phyloP scores from a whole-genome alignment of 2,113 vertebrate genomes.

The Theristicus caerulescens region DNA sequence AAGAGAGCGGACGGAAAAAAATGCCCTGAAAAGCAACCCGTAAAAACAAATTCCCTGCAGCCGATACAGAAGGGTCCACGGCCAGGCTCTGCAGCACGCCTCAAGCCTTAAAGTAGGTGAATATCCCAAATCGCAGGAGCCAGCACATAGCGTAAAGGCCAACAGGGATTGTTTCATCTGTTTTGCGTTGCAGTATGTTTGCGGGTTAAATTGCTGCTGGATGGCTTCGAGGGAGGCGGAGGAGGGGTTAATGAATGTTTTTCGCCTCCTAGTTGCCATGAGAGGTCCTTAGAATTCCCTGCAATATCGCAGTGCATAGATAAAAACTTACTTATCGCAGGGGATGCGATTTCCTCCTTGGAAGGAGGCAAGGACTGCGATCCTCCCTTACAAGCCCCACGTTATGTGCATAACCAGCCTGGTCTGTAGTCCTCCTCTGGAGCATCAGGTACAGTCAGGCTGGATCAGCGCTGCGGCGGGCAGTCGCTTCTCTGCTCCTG shows the following conservation, averaged over 20 bases:
- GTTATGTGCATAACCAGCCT: neutral
- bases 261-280: constrained; percentile 17
- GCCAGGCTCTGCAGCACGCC: neutral
- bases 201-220: neutral
- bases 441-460: neutral
- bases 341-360: constrained; percentile 5
- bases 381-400: neutral
- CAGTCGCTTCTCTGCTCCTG: neutral
- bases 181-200: neutral
- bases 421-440: neutral
- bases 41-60: neutral
- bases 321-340: constrained; percentile 22
- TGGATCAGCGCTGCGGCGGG: neutral
- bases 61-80: neutral
- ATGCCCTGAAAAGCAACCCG: neutral
- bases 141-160: neutral
- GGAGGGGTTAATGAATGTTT: constrained; percentile 30
- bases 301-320: neutral
- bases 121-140: neutral
- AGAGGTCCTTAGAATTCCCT: constrained; percentile 49
- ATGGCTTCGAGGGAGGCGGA: neutral
- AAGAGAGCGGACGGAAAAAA: neutral
- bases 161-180: neutral
- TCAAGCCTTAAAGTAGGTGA: neutral
- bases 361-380: neutral